phyloP scores from a whole-genome alignment of 2,888 invertebrate species.

The Oithona nana region DNA sequence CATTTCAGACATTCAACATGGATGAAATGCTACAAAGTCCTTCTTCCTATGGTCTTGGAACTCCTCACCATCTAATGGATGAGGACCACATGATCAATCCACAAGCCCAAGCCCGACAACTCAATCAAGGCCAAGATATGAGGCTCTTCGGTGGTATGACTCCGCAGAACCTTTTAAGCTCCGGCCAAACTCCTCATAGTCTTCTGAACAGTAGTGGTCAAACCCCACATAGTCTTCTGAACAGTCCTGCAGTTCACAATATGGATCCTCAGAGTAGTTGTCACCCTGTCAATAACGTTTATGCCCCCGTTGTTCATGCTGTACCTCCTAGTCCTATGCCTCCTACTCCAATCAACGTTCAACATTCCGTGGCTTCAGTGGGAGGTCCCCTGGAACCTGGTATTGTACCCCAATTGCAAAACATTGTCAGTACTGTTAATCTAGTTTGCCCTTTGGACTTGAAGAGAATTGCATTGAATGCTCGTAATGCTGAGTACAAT shows the following conservation, averaged over 20 bases:
- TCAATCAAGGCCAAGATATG: slow-evolving; percentile 15
- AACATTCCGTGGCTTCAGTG: background rate
- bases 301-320: slow-evolving; percentile 33
- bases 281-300: too few species aligned
- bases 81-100: slow-evolving; percentile 56
- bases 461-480: slow-evolving; percentile 89
- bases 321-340: slow-evolving; percentile 52
- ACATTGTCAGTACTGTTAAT: slow-evolving; percentile 95
- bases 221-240: slow-evolving; percentile 8
- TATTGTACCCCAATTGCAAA: slow-evolving; percentile 79
- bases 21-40: slow-evolving; percentile 81
- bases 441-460: slow-evolving; percentile 82
- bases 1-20: too few species aligned
- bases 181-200: slow-evolving; percentile 9
- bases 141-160: slow-evolving; percentile 11
- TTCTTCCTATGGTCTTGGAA: slow-evolving; percentile 69
- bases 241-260: slow-evolving; percentile 1
- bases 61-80: slow-evolving; percentile 76
- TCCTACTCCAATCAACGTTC: slow-evolving; percentile 44
- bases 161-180: slow-evolving; percentile 8
- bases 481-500: slow-evolving; percentile 96
- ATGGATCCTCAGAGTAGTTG: background rate
- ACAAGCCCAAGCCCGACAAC: slow-evolving; percentile 41
- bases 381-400: slow-evolving; percentile 78
- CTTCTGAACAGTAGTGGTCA: slow-evolving; percentile 5